Evolutionary conservation across 2,113 vertebrate species (phyloP), one percentile per base, ranked within the genome.

Genomic region (Pontoporia blainvillei): DNA sequence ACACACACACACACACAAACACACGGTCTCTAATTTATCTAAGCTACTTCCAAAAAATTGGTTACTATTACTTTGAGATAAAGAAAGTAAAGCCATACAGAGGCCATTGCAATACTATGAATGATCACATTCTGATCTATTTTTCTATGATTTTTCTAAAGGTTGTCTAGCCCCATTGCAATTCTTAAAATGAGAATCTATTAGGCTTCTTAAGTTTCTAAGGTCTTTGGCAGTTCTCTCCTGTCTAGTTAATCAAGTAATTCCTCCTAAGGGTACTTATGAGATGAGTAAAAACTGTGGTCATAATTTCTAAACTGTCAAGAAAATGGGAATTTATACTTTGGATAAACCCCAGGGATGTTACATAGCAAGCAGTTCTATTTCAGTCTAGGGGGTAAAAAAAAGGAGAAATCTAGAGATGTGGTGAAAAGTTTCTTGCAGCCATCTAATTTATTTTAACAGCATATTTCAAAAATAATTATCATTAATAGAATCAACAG

Each of bases 361-460:
- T 90, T 95, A 79, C 57, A 90, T 49, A 96, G 93, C 91, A 81
- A 59, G 73, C 97, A 97, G 84, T 44, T 90, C 44, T 49, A 96
- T 85, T 97, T 97, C 46, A 90, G 39, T 96, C 94, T 95, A 25
- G 25, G 46, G 21, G 44, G 27, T 81, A 57, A 79, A 79, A 79
- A 95, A 57, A 73, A 15, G 39, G 21, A 97, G 94, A 97, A 96
- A 97, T 89, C 59, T 1, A 93, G 0, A 36, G 72, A 95, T 78
- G 81, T 85, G 44, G 96, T 96, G 66, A 97, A 97, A 98, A 59
- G 86, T 86, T 90, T 94, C 96, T 96, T 84, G 44, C 5, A 94
- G 71, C 59, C 95, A 97, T 93, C 79, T 97, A 96, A 97, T 98
- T 98, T 97, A 97, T 96, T 98, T 97, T 95, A 98, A 90, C 90